These are phyloP conservation scores for Radopholus similis DNA, from an alignment of 1,140 invertebrate genomes.

Conservation along the genomic window DNA sequence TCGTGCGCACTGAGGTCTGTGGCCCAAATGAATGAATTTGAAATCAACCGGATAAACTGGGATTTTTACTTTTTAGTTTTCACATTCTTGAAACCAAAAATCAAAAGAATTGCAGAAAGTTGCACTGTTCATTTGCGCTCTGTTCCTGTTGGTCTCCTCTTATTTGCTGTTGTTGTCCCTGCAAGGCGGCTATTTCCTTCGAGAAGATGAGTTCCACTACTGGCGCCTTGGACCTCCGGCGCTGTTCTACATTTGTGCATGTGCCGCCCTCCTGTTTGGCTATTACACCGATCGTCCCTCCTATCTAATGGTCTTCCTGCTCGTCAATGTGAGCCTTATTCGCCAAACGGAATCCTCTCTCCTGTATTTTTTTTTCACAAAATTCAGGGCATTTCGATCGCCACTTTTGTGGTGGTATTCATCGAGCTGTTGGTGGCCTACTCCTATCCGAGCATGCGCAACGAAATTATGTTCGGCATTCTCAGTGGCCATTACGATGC, in stretches of 20 bases:
- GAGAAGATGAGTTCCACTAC: too few species aligned
- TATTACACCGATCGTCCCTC: neutral
- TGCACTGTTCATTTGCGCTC: neutral
- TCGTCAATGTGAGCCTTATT: constrained; percentile 18
- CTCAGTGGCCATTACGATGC: too few species aligned
- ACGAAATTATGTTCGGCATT: neutral
- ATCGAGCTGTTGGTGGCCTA: too few species aligned
- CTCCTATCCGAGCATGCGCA: too few species aligned
- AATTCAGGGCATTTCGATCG: too few species aligned
- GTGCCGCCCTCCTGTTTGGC: neutral
- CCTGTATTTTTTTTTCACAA: neutral
- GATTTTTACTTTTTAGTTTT: too few species aligned
- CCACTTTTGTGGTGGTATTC: too few species aligned
- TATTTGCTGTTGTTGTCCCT: constrained; percentile 9
- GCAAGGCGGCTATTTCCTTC: neutral
- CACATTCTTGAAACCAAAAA: too few species aligned
- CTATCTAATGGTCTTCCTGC: constrained; percentile 7
- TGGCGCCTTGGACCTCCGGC: constrained; percentile 1
- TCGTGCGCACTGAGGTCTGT: constrained; percentile 1
- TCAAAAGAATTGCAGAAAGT: neutral
- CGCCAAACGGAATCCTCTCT: too few species aligned
- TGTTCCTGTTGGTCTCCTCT: neutral
- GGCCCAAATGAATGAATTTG: neutral
- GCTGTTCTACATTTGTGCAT: constrained; percentile 2
- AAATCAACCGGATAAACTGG: too few species aligned